Conservation (phyloP, 2,113 vertebrate genomes). For the Archocentrus centrarchus region DNA sequence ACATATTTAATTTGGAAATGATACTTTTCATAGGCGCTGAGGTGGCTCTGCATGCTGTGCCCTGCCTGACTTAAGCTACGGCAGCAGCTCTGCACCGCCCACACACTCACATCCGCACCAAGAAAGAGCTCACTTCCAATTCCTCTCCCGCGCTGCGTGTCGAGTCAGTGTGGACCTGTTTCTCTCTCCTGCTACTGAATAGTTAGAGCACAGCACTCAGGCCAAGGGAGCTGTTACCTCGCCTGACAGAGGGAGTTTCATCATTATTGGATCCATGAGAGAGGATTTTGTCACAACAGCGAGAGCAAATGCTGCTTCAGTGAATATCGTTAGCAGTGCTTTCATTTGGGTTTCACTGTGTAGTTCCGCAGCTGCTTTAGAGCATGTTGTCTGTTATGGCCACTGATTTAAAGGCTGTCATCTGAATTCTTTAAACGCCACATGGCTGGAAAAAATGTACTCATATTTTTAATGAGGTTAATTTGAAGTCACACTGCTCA, state of each 20-base stretch:
- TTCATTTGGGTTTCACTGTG: neutral
- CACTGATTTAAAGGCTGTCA: neutral
- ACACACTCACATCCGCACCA: conserved; percentile 24
- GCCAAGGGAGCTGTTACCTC: conserved; percentile 30
- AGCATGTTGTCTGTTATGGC: neutral
- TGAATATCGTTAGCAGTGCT: conserved; percentile 20
- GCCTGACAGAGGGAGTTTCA: conserved; percentile 33
- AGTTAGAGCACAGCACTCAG: conserved; percentile 18
- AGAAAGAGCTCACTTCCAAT: conserved; percentile 12
- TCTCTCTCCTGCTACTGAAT: conserved; percentile 12
- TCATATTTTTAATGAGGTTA: neutral
- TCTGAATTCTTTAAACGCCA: neutral
- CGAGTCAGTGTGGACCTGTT: neutral
- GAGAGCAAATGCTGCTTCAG: neutral
- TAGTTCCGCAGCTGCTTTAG: neutral
- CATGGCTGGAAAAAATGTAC: neutral
- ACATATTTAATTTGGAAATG: conserved; percentile 15
- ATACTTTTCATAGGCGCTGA: neutral
- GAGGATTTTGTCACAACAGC: conserved; percentile 27
- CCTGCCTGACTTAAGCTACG: conserved; percentile 9
- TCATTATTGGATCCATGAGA: conserved; percentile 19
- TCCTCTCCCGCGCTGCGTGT: conserved; percentile 4
- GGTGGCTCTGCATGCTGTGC: neutral
- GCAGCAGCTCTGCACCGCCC: conserved; percentile 20
- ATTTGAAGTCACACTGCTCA: neutral